These are phyloP conservation scores for Isotomurus palustris DNA, from an alignment of 2,888 invertebrate genomes.

Conservation along the genomic window DNA sequence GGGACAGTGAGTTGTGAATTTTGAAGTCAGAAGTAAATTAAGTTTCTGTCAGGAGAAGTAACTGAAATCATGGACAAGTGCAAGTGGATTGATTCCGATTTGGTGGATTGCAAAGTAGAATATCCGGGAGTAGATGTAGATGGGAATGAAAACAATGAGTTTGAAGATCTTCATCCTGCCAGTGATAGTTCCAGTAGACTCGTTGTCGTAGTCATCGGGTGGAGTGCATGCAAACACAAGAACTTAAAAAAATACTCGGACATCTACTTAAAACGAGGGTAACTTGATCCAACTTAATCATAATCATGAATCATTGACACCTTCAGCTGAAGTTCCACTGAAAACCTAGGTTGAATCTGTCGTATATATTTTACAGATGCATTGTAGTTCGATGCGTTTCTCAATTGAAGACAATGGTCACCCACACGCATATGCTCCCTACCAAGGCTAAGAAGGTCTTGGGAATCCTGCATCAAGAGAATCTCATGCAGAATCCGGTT, in stretches of 20 bases:
- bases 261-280: slow-evolving; percentile 70
- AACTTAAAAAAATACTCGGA: slow-evolving; percentile 72
- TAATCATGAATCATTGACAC: neutral
- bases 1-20: too few relatives aligned
- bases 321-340: too few relatives aligned
- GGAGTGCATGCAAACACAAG: slow-evolving; percentile 75
- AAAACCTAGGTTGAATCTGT: neutral
- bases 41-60: too few relatives aligned
- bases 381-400: slow-evolving; percentile 68
- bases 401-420: slow-evolving; percentile 62
- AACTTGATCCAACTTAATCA: neutral
- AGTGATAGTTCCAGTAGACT: slow-evolving; percentile 60
- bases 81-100: too few relatives aligned
- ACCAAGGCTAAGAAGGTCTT: slow-evolving; percentile 28
- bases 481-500: slow-evolving; percentile 64
- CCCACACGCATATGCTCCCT: slow-evolving; percentile 31
- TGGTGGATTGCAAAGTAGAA: too few relatives aligned
- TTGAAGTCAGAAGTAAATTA: too few relatives aligned
- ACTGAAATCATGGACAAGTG: too few relatives aligned
- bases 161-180: neutral
- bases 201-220: slow-evolving; percentile 67
- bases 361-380: slow-evolving; percentile 53
- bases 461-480: slow-evolving; percentile 54
- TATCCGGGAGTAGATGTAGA: too few relatives aligned
- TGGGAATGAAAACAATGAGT: too few relatives aligned